phyloP scores from a whole-genome alignment of 2,888 invertebrate genomes.

The Schizaphis graminum region DNA sequence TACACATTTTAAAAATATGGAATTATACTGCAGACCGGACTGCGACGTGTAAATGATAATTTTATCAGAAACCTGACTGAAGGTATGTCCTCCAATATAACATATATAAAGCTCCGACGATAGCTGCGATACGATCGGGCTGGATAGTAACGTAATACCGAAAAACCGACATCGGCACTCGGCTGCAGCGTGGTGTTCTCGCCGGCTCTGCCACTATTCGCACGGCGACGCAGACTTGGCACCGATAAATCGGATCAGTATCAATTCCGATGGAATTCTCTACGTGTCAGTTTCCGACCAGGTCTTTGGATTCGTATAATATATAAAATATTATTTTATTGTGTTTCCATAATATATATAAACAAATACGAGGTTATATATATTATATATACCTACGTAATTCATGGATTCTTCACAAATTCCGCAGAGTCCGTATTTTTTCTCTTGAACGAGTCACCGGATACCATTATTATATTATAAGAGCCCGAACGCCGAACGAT shows the following conservation, averaged over 20 bases:
- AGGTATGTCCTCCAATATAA: not conserved
- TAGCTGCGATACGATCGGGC: slow-evolving; percentile 18
- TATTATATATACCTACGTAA: not conserved
- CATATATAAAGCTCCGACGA: not conserved
- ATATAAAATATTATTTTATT: not conserved
- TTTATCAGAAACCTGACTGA: not conserved
- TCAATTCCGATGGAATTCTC: slow-evolving; percentile 55
- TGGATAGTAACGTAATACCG: slow-evolving; percentile 41
- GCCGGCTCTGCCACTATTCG: not conserved
- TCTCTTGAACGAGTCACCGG: not conserved
- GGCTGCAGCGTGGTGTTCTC: not conserved
- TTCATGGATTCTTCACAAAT: slow-evolving; percentile 45
- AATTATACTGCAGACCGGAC: not conserved
- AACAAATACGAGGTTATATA: not conserved
- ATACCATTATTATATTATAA: slow-evolving; percentile 10
- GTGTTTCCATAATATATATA: not conserved
- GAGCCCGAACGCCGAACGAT: not conserved
- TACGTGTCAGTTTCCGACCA: slow-evolving; percentile 22
- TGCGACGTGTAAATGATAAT: not conserved
- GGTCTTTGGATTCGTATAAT: not conserved
- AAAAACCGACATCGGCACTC: slow-evolving; percentile 26
- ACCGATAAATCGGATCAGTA: slow-evolving; percentile 61
- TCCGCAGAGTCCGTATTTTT: slow-evolving; percentile 10
- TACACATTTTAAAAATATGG: not conserved
- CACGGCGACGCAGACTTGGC: slow-evolving; percentile 51